Percentiles rank a stretch among this genome's conserved stretches.
phyloP scores from a whole-genome alignment of 2,797 vertebrate species.

The Poeciliopsis presidionis region DNA sequence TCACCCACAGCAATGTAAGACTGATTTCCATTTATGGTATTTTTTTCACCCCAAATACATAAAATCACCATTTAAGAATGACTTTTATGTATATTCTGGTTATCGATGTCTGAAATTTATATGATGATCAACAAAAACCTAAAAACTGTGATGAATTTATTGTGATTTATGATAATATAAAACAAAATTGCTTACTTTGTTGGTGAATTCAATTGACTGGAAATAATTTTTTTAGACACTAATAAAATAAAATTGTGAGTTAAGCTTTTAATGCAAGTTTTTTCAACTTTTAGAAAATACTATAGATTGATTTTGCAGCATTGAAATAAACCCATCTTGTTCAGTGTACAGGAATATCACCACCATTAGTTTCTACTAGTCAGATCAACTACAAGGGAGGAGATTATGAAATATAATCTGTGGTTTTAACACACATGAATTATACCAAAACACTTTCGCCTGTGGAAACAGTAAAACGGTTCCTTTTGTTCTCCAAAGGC shows the following conservation, averaged over 20 bases:
- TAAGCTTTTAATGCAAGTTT: not conserved
- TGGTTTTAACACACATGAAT: not conserved
- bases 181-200: not conserved
- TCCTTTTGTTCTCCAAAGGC: not conserved
- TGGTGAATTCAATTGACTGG: not conserved
- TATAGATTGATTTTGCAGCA: not conserved
- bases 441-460: not conserved
- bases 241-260: not conserved
- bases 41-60: not conserved
- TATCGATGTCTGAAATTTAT: not conserved
- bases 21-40: not conserved
- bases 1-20: not conserved
- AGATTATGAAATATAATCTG: not conserved
- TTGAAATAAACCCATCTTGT: not conserved
- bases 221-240: not conserved
- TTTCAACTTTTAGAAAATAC: not conserved
- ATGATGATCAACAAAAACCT: not conserved
- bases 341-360: not conserved
- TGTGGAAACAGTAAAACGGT: not conserved
- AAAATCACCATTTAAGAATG: not conserved
- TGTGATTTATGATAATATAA: not conserved
- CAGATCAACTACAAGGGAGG: not conserved
- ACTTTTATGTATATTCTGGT: not conserved
- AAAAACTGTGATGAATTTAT: not conserved
- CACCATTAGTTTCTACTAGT: not conserved